phyloP scores from a whole-genome alignment of 2,797 vertebrate species.

The Aphelocoma californica region DNA sequence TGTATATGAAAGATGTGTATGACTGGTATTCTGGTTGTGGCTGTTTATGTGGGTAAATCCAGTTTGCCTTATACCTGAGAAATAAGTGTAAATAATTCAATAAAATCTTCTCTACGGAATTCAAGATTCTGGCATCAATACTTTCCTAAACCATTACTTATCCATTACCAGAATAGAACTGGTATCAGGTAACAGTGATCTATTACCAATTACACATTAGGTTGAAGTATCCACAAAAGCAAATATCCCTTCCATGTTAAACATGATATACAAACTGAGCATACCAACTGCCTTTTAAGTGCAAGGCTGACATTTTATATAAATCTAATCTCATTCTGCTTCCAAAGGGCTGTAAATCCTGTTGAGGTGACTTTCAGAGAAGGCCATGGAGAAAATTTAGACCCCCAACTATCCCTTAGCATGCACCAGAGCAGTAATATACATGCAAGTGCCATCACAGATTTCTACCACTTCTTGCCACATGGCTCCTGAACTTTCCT shows the following conservation, averaged over 20 bases:
- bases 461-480: neutral
- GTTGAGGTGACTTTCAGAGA: neutral
- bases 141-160: neutral
- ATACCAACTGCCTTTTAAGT: neutral
- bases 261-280: neutral
- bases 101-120: neutral
- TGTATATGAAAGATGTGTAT: neutral
- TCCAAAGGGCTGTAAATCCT: neutral
- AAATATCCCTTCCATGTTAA: neutral
- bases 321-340: neutral
- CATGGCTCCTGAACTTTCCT: neutral
- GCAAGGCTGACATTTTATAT: neutral
- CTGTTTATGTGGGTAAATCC: neutral
- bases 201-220: neutral
- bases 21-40: neutral
- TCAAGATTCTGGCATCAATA: neutral
- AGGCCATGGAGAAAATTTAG: neutral
- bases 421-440: neutral
- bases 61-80: neutral
- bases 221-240: neutral
- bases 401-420: neutral
- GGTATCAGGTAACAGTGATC: neutral
- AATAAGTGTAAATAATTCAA: neutral
- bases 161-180: neutral
- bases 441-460: neutral